phyloP scores from a whole-genome alignment of 2,113 vertebrate genomes.

The Thinocorus orbignyianus region DNA sequence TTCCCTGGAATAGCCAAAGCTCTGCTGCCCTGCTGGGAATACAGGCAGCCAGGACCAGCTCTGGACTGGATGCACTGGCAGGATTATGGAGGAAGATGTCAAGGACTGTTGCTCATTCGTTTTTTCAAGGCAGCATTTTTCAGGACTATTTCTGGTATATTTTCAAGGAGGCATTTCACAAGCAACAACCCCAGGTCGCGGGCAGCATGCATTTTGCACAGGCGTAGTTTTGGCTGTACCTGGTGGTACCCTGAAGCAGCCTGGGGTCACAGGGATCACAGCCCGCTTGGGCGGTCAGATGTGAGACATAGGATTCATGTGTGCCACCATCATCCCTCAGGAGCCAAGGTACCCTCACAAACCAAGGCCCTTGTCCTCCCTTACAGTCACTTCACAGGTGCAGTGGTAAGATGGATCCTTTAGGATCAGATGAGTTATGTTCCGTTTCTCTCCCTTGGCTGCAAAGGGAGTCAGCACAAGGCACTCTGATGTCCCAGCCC shows the following conservation, averaged over 20 bases:
- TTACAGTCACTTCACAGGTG: background rate
- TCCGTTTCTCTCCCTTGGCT: background rate
- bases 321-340: background rate
- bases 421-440: background rate
- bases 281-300: fast-evolving
- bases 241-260: background rate
- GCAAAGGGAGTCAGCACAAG: background rate
- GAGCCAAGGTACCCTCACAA: background rate
- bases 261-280: background rate
- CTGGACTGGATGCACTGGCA: background rate
- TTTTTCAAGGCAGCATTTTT: background rate
- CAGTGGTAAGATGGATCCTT: background rate
- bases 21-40: background rate
- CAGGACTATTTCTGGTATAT: background rate
- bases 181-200: background rate
- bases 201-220: background rate
- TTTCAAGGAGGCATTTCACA: background rate
- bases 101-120: background rate
- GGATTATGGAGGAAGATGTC: background rate
- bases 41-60: background rate
- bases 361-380: background rate
- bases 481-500: background rate
- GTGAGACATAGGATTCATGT: fast-evolving
- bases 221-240: background rate
- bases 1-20: background rate